These are phyloP conservation scores for Charanyca ferruginea DNA, from an alignment of 2,888 invertebrate genomes.

Conservation along the genomic window DNA sequence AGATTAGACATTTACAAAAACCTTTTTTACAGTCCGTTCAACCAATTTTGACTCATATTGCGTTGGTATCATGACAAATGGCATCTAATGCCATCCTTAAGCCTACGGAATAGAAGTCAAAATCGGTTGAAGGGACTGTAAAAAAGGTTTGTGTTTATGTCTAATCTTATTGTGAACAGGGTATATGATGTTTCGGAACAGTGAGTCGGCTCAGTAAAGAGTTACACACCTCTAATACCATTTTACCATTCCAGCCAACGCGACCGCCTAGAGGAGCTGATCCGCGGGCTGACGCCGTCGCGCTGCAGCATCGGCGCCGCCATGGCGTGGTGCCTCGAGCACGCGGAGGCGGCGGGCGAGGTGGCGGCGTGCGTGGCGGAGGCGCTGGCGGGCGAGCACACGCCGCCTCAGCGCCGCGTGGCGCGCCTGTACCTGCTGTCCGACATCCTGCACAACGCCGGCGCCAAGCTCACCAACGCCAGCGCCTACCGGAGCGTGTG, in stretches of 20 bases:
- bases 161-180: no score
- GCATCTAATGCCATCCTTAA: no score
- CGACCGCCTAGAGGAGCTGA: constrained; percentile 97
- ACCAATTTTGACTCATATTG: no score
- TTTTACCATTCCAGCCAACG: constrained; percentile 93
- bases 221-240: no score
- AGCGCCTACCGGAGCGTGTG: constrained; percentile 97
- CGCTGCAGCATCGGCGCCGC: constrained; percentile 96
- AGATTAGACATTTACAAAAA: no score
- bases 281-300: constrained; percentile 96
- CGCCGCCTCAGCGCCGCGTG: constrained; percentile 96
- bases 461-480: constrained; percentile 98
- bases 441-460: constrained; percentile 99
- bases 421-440: constrained; percentile 98
- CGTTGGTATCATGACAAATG: no score
- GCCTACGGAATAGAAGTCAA: no score
- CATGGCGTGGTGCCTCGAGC: constrained; percentile 99
- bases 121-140: no score
- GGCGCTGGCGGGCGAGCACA: constrained; percentile 94
- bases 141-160: no score
- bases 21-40: no score
- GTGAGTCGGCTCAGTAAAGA: no score
- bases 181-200: no score
- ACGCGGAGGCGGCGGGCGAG: constrained; percentile 99
- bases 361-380: constrained; percentile 97